These are phyloP conservation scores for Xyrichtys novacula DNA, from an alignment of 2,797 vertebrate species.

Conservation along the genomic window DNA sequence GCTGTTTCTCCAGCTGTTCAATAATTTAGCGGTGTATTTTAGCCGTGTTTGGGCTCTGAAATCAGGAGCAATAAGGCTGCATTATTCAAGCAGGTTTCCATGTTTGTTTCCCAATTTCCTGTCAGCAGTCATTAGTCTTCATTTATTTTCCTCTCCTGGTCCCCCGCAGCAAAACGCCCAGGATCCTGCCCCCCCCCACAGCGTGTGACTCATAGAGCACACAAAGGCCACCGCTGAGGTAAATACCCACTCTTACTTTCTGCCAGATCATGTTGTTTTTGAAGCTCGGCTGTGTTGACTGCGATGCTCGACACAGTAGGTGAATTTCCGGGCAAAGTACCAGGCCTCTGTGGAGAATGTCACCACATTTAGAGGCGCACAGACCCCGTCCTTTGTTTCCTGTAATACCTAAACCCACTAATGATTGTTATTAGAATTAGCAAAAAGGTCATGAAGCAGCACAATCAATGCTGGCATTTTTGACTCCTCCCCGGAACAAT, in stretches of 20 bases:
- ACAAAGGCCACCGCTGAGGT: conserved; percentile 54
- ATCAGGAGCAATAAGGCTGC: conserved; percentile 4
- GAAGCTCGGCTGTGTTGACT: conserved; percentile 30
- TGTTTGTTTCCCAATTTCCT: conserved; percentile 53
- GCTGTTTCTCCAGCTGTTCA: conserved; percentile 13
- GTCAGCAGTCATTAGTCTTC: conserved; percentile 62
- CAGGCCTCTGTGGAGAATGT: conserved; percentile 23
- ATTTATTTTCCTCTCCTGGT: conserved; percentile 38
- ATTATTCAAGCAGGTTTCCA: conserved; percentile 44
- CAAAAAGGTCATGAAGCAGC: conserved; percentile 39
- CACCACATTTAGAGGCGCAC: conserved; percentile 31
- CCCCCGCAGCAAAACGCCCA: conserved; percentile 14
- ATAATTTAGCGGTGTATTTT: conserved; percentile 28
- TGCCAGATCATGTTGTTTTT: conserved; percentile 3
- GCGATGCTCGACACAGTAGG: conserved; percentile 23
- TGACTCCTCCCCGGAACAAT: neutral
- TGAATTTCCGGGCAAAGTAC: conserved; percentile 22
- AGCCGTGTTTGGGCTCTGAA: neutral
- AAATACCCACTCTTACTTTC: conserved; percentile 35
- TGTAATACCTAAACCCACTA: conserved; percentile 35
- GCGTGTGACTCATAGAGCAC: conserved; percentile 54
- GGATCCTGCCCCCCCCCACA: conserved; percentile 39
- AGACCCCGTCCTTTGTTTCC: conserved; percentile 11
- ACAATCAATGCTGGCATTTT: conserved; percentile 40
- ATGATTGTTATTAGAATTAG: conserved; percentile 37